Evolutionary conservation across 2,113 vertebrate species (phyloP).

Genomic region (Ctenodactylus gundi): DNA sequence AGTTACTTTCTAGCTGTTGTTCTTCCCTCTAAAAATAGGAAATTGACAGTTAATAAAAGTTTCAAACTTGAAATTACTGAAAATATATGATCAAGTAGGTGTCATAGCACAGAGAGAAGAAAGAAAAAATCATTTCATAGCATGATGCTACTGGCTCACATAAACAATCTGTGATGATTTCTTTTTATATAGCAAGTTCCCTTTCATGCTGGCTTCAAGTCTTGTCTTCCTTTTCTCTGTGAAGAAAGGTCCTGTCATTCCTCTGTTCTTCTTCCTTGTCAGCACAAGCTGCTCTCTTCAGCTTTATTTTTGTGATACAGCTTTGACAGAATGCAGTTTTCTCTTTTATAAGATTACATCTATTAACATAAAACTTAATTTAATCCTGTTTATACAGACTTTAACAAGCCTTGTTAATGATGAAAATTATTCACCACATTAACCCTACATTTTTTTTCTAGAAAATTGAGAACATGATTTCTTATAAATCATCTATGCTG

Average conservation of each 20-base stretch:
- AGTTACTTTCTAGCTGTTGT: background rate
- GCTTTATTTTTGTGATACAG: background rate
- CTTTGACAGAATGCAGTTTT: background rate
- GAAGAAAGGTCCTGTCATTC: background rate
- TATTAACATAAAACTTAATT: constrained; percentile 6
- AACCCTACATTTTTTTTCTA: background rate
- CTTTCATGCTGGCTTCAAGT: background rate
- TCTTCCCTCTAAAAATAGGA: background rate
- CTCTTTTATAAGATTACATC: background rate
- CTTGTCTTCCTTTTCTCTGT: background rate
- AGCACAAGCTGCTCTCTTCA: background rate
- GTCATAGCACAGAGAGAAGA: background rate
- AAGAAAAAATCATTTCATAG: background rate
- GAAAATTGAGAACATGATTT: background rate
- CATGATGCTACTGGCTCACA: background rate
- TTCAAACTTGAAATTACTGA: constrained; percentile 39
- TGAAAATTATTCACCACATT: background rate
- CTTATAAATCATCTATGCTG: background rate
- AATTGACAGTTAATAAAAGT: background rate
- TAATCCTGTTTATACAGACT: background rate
- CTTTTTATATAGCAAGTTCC: background rate
- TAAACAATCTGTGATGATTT: background rate
- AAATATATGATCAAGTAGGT: background rate
- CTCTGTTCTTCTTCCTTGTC: background rate
- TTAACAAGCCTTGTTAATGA: background rate